Evolutionary conservation across 2,113 vertebrate genomes (phyloP), one percentile per base, ranked within the genome.

Genomic region (Ameiurus melas): DNA sequence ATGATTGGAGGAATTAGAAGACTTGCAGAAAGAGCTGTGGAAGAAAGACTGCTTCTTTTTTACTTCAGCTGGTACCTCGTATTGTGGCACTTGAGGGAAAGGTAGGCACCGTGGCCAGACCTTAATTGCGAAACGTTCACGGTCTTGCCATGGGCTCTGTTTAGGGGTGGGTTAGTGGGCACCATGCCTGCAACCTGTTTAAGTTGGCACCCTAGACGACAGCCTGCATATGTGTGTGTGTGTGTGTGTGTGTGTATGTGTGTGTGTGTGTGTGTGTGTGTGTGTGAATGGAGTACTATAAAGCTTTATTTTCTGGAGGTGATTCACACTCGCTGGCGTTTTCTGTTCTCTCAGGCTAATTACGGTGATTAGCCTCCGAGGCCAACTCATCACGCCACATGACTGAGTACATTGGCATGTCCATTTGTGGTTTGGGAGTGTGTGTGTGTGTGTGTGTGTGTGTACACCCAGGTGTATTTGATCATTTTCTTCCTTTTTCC

Each of bases 301-400:
- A 43, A 81, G 71, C 73, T 83, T 62, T 86, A 80, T 57, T 78
- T 85, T 83, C 79, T 79, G 25, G 51, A 4, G 85, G 89, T 91
- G 93, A 94, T 88, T 93, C 92, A 87, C 71, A 86, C 89, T 83
- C 62, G 7, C 78, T 78, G 79, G 86, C 43, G 68, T 85, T 88
- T 90, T 85, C 71, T 90, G 70, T 88, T 77, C 86, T 83, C 71
- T 86, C 70, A 22, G 68, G 79, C 71, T 89, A 89, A 89, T 89
- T 89, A 86, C 57, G 58, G 85, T 89, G 79, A 89, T 89, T 89
- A 86, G 80, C 68, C 55, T 78, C 85, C 2, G 55, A 86, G 79
- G 79, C 64, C 71, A 83, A 39, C 87, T 88, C 82, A 78, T 66
- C 60, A 53, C 43, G 75, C 57, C 75, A 75, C 73, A 78, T 85